Percentiles rank a stretch among this genome's conserved stretches.
phyloP scores from a whole-genome alignment of 1,140 invertebrate genomes.

The Cylas formicarius region DNA sequence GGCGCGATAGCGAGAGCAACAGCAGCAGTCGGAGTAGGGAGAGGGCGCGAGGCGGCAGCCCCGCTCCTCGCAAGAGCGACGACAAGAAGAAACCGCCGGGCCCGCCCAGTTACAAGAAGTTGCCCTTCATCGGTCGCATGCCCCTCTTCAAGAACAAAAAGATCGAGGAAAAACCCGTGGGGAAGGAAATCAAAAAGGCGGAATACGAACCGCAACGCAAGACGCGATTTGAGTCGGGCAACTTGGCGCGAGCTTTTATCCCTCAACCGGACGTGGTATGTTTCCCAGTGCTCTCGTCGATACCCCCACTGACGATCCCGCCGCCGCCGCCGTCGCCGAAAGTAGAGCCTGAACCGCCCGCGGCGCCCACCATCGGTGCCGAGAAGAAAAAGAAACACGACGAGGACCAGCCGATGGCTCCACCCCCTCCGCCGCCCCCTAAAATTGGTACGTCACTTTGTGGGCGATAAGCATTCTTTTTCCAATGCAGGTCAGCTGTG shows the following conservation, averaged over 20 bases:
- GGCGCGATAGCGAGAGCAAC: conserved; percentile 14
- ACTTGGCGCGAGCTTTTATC: conserved; percentile 37
- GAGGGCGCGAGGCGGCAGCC: conserved; percentile 3
- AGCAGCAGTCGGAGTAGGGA: conserved; percentile 9
- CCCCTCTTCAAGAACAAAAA: conserved; percentile 58
- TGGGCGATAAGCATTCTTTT: no score
- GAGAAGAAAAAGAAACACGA: conserved; percentile 10
- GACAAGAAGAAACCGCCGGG: conserved; percentile 28
- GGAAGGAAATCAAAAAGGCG: conserved; percentile 38
- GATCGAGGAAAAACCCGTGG: conserved; percentile 30
- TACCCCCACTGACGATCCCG: conserved; percentile 41
- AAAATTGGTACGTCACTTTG: no score
- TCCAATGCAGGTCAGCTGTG: no score
- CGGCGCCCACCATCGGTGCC: conserved; percentile 20
- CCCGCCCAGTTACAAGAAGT: conserved; percentile 45
- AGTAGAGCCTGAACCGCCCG: conserved; percentile 18
- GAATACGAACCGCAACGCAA: conserved; percentile 36
- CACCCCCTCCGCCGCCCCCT: conserved; percentile 18
- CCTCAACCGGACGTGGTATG: conserved; percentile 47
- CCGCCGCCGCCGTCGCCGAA: conserved; percentile 32
- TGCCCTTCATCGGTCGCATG: conserved; percentile 63
- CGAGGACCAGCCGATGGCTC: conserved; percentile 3
- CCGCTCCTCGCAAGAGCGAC: conserved; percentile 5
- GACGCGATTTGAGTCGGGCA: conserved; percentile 38
- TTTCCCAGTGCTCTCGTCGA: conserved; percentile 49